Evolutionary conservation across 2,113 vertebrate genomes (phyloP), one percentile per base, ranked within the genome.

Genomic region (Piaya cayana): DNA sequence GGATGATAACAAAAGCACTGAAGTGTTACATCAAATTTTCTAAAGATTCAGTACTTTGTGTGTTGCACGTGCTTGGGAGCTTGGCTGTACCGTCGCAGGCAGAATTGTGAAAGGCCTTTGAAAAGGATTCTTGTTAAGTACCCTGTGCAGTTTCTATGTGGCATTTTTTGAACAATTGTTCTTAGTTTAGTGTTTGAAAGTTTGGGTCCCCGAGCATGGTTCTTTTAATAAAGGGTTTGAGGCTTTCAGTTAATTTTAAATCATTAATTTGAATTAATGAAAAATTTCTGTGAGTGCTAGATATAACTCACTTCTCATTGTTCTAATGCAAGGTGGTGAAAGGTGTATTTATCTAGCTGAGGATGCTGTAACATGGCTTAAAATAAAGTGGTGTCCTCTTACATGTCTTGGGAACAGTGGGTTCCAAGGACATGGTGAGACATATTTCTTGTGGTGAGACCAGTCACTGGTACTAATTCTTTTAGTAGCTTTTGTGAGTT

Each of bases 311-410:
- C n/a, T 60, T 64, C 22, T 64, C 13, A 25, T 79, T 76, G 49
- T 53, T 55, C 36, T 86, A 47, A 55, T 43, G 15, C 8, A 76
- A 75, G 20, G 19, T 88, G 52, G 37, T 32, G 17, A 30, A 39
- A 88, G 27, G 60, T 62, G 34, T 81, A 30, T 56, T 90, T 86
- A 65, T 60, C 26, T 68, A 80, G 58, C 50, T 55, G 67, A 2
- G 53, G 34, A 62, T 84, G 76, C 77, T 67, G 86, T 93, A 89
- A 92, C 50, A 27, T 59, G 88, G 77, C 95, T 97, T 97, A 98
- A 98, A 98, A 98, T 98, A 98, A 91, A 90, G 22, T 20, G 8
- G 42, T 53, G 11, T 91, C 68, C 27, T 68, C 63, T 95, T 95
- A 88, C 86, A 11, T 14, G 15, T 77, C 7, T 69, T 43, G 34